Evolutionary conservation across 2,797 vertebrate species (phyloP).

Genomic region (Hippopotamyrus pictus): DNA sequence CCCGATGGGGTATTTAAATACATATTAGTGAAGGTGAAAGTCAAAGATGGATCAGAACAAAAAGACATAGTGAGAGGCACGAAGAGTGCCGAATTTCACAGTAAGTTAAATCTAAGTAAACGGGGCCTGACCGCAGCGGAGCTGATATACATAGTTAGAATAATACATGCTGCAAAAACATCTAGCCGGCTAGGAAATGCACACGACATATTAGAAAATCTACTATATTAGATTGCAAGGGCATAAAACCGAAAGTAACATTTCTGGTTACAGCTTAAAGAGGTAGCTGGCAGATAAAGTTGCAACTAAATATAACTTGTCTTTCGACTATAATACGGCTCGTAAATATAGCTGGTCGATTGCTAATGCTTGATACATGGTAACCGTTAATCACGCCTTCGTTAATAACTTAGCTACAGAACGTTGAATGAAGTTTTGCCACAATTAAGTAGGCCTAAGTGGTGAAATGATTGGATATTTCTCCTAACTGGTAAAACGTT

Average conservation of each 20-base stretch:
- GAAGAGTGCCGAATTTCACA: conserved; percentile 78
- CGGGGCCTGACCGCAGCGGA: neutral
- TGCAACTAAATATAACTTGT: neutral
- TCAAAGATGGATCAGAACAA: conserved; percentile 53
- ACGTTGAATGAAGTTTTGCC: neutral
- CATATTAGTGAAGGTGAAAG: conserved; percentile 71
- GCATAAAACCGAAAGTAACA: neutral
- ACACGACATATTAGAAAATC: neutral
- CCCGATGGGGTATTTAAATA: conserved; percentile 81
- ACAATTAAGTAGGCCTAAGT: neutral
- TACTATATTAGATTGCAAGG: neutral
- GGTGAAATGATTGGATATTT: neutral
- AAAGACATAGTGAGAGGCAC: conserved; percentile 78
- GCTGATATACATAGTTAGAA: neutral
- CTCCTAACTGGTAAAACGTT: neutral
- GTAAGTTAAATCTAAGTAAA: conserved; percentile 58
- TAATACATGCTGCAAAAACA: neutral
- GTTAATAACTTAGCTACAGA: neutral
- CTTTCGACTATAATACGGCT: neutral
- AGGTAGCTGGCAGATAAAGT: neutral
- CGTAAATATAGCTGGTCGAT: neutral
- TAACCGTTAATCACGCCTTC: neutral
- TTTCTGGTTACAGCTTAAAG: neutral
- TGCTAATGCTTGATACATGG: neutral
- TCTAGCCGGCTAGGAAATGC: neutral